Evolutionary conservation across 2,888 invertebrate species (phyloP).

Genomic region (Andrena marginata): DNA sequence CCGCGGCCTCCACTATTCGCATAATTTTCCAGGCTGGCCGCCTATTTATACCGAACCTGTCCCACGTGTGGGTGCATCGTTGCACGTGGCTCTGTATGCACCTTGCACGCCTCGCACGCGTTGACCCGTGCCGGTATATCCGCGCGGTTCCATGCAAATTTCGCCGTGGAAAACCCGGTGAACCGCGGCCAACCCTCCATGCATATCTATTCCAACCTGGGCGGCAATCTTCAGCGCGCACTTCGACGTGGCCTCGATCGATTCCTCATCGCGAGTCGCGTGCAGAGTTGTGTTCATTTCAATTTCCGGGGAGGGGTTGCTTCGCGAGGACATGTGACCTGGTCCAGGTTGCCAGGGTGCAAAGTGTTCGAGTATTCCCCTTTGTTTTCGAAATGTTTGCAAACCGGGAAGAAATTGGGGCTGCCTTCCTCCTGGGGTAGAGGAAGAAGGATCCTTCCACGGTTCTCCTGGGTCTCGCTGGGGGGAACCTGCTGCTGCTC

Average conservation of each 20-base stretch:
- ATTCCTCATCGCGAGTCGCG: conserved; percentile 42
- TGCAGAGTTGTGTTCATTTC: neutral
- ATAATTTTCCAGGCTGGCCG: conserved; percentile 21
- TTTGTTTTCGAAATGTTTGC: too few relatives aligned
- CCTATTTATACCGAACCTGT: conserved; percentile 27
- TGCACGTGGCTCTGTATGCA: conserved; percentile 1
- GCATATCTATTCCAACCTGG: conserved; percentile 37
- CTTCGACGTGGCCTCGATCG: conserved; percentile 37
- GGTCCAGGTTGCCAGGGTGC: too few relatives aligned
- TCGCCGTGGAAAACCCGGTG: conserved; percentile 74
- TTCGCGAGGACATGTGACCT: neutral
- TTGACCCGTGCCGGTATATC: conserved; percentile 69
- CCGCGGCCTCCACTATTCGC: neutral
- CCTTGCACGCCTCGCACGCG: conserved; percentile 44
- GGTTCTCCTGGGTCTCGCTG: too few relatives aligned
- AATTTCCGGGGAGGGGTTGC: conserved; percentile 1
- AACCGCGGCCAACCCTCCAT: conserved; percentile 67
- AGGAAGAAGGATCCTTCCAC: too few relatives aligned
- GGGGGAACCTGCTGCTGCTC: too few relatives aligned
- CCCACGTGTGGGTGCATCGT: neutral
- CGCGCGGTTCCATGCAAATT: conserved; percentile 79
- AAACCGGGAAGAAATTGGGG: too few relatives aligned
- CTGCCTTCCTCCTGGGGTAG: too few relatives aligned
- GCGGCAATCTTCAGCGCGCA: conserved; percentile 34
- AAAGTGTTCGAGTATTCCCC: too few relatives aligned